Evolutionary conservation across 2,888 invertebrate species (phyloP).

Genomic region (Machimus atricapillus): DNA sequence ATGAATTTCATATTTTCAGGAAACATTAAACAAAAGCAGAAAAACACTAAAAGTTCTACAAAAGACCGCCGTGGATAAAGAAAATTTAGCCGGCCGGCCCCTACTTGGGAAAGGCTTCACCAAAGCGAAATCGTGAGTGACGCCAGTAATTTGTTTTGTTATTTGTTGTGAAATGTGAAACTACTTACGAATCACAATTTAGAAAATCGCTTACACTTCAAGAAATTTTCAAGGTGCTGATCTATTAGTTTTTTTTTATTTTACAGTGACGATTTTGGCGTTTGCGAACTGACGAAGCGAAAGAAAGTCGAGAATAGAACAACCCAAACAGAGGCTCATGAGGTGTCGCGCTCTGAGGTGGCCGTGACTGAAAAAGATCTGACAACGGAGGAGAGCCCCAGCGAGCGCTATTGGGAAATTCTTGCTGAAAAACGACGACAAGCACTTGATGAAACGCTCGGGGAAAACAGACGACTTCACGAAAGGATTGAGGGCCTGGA

Average conservation of each 20-base stretch:
- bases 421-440: conserved; percentile 77
- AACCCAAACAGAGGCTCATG: conserved; percentile 61
- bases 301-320: conserved; percentile 63
- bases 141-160: neutral
- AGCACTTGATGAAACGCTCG: conserved; percentile 74
- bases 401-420: conserved; percentile 78
- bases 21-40: conserved; percentile 68
- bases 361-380: conserved; percentile 73
- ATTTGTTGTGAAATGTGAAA: neutral
- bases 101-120: conserved; percentile 65
- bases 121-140: conserved; percentile 64
- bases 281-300: conserved; percentile 60
- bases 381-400: conserved; percentile 72
- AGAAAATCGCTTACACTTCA: neutral
- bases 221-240: neutral
- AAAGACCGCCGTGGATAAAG: conserved; percentile 74
- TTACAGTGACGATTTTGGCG: conserved; percentile 53
- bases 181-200: neutral
- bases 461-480: conserved; percentile 72
- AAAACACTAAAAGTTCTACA: conserved; percentile 79
- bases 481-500: conserved; percentile 63
- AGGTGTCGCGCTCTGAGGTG: conserved; percentile 48
- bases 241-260: neutral
- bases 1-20: conserved; percentile 54
- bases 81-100: conserved; percentile 76